Evolutionary conservation across 2,888 invertebrate genomes (phyloP), one percentile per base, ranked within the genome.

Genomic region (Oscheius sp.): DNA sequence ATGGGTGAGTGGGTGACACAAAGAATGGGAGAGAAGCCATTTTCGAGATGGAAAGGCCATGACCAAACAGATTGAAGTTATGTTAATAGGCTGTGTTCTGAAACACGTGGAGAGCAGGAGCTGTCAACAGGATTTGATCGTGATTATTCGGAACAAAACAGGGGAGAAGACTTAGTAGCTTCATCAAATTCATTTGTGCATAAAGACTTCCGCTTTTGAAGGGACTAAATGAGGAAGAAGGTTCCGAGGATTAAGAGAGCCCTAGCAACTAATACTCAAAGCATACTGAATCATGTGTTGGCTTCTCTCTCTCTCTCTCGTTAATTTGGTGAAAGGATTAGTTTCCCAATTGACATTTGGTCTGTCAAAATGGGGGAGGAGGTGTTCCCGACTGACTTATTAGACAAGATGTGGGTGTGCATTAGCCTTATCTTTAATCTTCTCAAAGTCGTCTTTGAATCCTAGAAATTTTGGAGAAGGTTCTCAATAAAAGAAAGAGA

Each of bases 261-360:
- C n/a, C n/a, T n/a, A n/a, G n/a, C n/a, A 52, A 29, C 52, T 3
- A 52, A n/a, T 23, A 48, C 23, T 23, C 48, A 48, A 17, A 48
- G 48, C 17, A 48, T 5, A 48, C 12, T 15, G 48, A 20, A 55
- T 55, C 53, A 34, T 55, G 55, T 55, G 55, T 34, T 55, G 55
- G 34, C 55, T 55, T 55, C 55, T 37, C n/a, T n/a, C n/a, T n/a
- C n/a, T n/a, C n/a, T n/a, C n/a, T n/a, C n/a, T n/a, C n/a, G 37
- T 55, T 55, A 55, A 55, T 55, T 55, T 55, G 34, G 55, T 55
- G 55, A 55, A 55, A 8, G 55, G 55, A 55, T 55, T 55, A 55
- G 55, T 34, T 12, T 33, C n/a, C 20, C 55, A 55, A 34, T 55
- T 55, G 55, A 55, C 55, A 55, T 55, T 55, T 55, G 55, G n/a